Evolutionary conservation across 1,140 invertebrate species (phyloP), one percentile per base, ranked within the genome.

Genomic region (Ceratoteleas bidentatus): DNA sequence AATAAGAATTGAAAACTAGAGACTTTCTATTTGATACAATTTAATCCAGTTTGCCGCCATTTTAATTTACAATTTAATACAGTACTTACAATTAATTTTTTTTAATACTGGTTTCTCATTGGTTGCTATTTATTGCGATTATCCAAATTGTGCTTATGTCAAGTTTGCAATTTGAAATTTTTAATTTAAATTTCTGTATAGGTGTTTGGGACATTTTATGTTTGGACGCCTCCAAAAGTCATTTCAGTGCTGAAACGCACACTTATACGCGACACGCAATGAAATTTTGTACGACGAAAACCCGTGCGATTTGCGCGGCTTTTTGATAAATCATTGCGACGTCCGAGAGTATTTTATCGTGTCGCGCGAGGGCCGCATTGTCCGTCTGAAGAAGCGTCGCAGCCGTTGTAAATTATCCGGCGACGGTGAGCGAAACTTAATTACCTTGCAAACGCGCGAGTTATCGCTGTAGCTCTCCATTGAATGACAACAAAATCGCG

Each of bases 191-290:
- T n/a, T n/a, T n/a, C n/a, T n/a, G n/a, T n/a, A n/a, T n/a, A n/a
- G n/a, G n/a, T n/a, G n/a, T n/a, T n/a, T n/a, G n/a, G n/a, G n/a
- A n/a, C n/a, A n/a, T 49, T 49, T 13, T 49, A n/a, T 3, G 13
- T 49, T 14, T 52, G 69, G 84, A 81, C 76, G 77, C 78, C 73
- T 74, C 58, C 64, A 60, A 79, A 76, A 85, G 81, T 82, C 83
- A 73, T 79, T 85, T 77, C 72, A 85, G 85, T 87, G 84, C 84
- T 84, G 85, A 79, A 84, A 85, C 58, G 75, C 24, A 24, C 24
- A 24, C 24, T 79, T 68, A 77, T 76, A 74, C 85, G 76, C 68
- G 75, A 86, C 86, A 87, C 74, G 86, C 82, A 84, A 85, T 87
- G 85, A 87, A 87, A 85, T 85, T 73, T 78, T 64, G 73, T 68